phyloP scores from a whole-genome alignment of 2,888 invertebrate species.

The Brachyptera risi region DNA sequence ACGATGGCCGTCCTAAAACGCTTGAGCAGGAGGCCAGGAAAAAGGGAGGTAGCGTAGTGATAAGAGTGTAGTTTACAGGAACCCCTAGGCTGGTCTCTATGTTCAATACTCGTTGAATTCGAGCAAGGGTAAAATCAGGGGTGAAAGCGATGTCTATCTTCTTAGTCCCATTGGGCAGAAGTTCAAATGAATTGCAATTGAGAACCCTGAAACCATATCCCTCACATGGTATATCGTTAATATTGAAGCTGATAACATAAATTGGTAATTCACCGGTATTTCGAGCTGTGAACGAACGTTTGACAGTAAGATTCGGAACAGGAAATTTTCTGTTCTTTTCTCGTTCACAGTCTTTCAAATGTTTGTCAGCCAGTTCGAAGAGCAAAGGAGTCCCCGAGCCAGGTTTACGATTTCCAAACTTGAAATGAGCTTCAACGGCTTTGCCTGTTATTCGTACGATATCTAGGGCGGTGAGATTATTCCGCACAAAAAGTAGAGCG shows the following conservation, averaged over 20 bases:
- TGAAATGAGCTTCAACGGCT: slow-evolving; percentile 82
- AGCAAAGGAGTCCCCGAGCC: slow-evolving; percentile 69
- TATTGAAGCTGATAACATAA: slow-evolving; percentile 61
- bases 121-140: slow-evolving; percentile 78
- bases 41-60: slow-evolving; percentile 60
- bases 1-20: slow-evolving; percentile 66
- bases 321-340: slow-evolving; percentile 43
- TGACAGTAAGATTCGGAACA: slow-evolving; percentile 65
- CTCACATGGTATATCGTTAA: slow-evolving; percentile 65
- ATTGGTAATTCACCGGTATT: slow-evolving; percentile 92
- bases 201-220: slow-evolving; percentile 76
- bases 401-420: slow-evolving; percentile 81
- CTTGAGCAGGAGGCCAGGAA: slow-evolving; percentile 65
- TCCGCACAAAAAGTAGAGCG: slow-evolving; percentile 59
- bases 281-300: slow-evolving; percentile 75
- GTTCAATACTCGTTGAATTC: slow-evolving; percentile 61
- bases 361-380: slow-evolving; percentile 74
- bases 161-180: slow-evolving; percentile 67
- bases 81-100: slow-evolving; percentile 58
- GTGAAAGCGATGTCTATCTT: slow-evolving; percentile 84
- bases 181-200: slow-evolving; percentile 66
- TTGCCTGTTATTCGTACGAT: slow-evolving; percentile 76
- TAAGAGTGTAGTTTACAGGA: slow-evolving; percentile 63
- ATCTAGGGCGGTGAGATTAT: slow-evolving; percentile 91
- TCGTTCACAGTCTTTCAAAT: slow-evolving; percentile 55